Evolutionary conservation across 2,797 vertebrate species (phyloP).

Genomic region (Gambelia wislizenii): DNA sequence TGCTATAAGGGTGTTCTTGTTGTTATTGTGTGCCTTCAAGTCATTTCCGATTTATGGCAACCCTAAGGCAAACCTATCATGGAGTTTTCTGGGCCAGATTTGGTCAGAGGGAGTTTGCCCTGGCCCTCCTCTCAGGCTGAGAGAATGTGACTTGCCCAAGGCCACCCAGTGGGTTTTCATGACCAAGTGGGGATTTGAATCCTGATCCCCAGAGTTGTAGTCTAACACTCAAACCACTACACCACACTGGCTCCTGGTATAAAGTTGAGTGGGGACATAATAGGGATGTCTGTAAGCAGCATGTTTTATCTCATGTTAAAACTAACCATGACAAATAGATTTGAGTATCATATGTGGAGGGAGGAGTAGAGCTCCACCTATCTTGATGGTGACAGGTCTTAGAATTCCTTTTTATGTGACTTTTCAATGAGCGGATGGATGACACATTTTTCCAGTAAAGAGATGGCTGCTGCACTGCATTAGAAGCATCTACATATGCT

Average conservation of each 20-base stretch:
- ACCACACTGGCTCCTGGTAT: too few relatives aligned
- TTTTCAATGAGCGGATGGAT: constrained; percentile 56
- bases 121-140: too few relatives aligned
- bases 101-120: too few relatives aligned
- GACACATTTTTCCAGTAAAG: constrained; percentile 68
- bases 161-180: too few relatives aligned
- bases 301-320: neutral
- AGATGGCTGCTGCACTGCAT: constrained; percentile 49
- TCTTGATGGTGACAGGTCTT: constrained; percentile 48
- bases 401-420: constrained; percentile 59
- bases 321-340: neutral
- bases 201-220: too few relatives aligned
- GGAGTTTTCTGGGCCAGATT: too few relatives aligned
- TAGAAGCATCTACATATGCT: constrained; percentile 68
- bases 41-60: too few relatives aligned
- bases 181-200: too few relatives aligned
- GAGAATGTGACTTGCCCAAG: too few relatives aligned
- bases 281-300: neutral
- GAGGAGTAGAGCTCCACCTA: neutral
- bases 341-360: neutral
- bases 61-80: neutral
- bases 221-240: too few relatives aligned
- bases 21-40: too few relatives aligned
- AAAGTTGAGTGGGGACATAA: neutral
- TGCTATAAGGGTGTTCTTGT: too few relatives aligned